Base-by-base conservation (phyloP, 1,140 invertebrate species). In the Idris sp. region DNA sequence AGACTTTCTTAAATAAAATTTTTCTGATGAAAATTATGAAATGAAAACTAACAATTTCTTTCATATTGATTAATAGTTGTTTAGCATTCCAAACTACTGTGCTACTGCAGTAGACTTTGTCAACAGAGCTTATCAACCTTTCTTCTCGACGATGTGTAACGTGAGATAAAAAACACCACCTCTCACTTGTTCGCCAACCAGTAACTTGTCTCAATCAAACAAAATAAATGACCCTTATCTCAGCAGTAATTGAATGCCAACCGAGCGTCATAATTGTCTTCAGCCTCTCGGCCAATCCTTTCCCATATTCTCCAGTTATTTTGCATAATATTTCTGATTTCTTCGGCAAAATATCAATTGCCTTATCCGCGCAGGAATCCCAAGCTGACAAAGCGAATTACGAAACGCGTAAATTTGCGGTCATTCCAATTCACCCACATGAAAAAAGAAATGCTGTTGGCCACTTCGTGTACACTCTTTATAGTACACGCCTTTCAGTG, bases 351-450 rank as follows among this genome's bases (percentile, higher is more conserved):
- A 16, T 35, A 33, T 19, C 56, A 61, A 61, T 71, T 62, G 56
- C 56, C n/a, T 64, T 68, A 74, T 74, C 72, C 59, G 22, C 25
- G 33, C 36, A 38, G 19, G 59, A 73, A 73, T 65, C 53, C 62
- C 18, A 72, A 51, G 61, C 74, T 76, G 68, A 72, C 74, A 72
- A 73, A 72, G 68, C 62, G 58, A 76, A 69, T 76, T 73, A 73
- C 64, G 68, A 72, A 62, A 69, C 31, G 44, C 68, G 51, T 69
- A 76, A 76, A 76, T 76, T 73, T 68, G 49, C 62, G 62, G 62
- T 43, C 68, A 67, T 76, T 76, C 36, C 64, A 68, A 69, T 71
- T 76, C 74, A 73, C 68, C 62, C 68, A 76, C 68, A 69, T 69
- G 67, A n/a, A n/a, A n/a, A n/a, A n/a, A n/a, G 54, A 76, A 38